A percentile compares a stretch with the other conserved stretches of the same genome.
phyloP scores from a whole-genome alignment of 2,888 invertebrate genomes.

The Dilophus febrilis region DNA sequence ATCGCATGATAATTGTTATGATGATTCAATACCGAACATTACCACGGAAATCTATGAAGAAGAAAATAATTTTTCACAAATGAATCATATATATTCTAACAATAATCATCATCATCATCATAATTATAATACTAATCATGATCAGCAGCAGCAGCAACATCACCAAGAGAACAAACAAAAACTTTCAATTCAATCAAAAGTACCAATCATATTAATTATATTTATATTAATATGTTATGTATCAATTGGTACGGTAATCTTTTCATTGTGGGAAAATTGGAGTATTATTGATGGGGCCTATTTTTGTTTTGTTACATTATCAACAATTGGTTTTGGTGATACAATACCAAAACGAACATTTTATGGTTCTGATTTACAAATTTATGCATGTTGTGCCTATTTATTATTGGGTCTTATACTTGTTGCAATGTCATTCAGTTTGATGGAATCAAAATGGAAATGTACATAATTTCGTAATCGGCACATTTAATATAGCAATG shows the following conservation, averaged over 20 bases:
- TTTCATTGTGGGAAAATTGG: constrained; percentile 69
- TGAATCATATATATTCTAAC: too few species aligned
- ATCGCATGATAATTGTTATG: constrained; percentile 6
- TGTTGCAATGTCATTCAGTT: constrained; percentile 71
- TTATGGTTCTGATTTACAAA: constrained; percentile 38
- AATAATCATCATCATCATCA: too few species aligned
- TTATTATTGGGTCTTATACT: constrained; percentile 60
- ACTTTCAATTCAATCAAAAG: too few species aligned
- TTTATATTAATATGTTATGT: constrained; percentile 55
- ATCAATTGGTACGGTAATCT: constrained; percentile 56
- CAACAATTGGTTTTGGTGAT: constrained; percentile 70
- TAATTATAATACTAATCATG: too few species aligned
- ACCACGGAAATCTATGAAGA: constrained; percentile 7
- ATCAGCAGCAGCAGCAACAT: too few species aligned
- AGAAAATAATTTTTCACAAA: constrained; percentile 21
- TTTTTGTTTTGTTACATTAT: constrained; percentile 70
- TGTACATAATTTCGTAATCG: constrained; percentile 57
- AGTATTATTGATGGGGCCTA: constrained; percentile 65
- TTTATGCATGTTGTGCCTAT: constrained; percentile 65
- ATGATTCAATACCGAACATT: constrained; percentile 15
- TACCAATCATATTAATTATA: constrained; percentile 46
- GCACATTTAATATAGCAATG: too few species aligned
- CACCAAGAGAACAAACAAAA: constrained; percentile 13
- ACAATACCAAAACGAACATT: constrained; percentile 40
- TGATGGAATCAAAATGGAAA: constrained; percentile 62